Base-by-base conservation (phyloP, 2,797 vertebrate genomes). In the Adelosebastes latens region DNA sequence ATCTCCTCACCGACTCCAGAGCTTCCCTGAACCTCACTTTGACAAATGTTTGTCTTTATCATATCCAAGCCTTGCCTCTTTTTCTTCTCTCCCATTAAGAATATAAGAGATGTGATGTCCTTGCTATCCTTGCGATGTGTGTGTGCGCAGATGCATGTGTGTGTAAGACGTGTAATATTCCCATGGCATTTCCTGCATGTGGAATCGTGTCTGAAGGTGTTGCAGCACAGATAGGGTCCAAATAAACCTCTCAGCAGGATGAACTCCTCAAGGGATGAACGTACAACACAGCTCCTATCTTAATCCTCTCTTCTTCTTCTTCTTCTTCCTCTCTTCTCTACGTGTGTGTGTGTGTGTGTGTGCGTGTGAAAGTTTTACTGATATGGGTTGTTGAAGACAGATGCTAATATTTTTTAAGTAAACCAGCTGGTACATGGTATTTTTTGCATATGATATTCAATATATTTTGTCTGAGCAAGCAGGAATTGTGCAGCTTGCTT, bases 191-290 rank as follows among this genome's bases (percentile, higher is more conserved):
- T 42, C 46, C 66, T 67, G 61, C 36, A 14, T 55, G 12, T 70
- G 58, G 56, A 80, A 65, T 25, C 32, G 75, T 27, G 61, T 67
- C 8, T 59, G 61, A 69, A 65, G 55, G 60, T 59, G 59, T 42
- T 76, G 55, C 49, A 36, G 69, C 39, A 56, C 42, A 84, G 64
- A 82, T 77, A 58, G 10, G 10, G 20, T 56, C 27, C 22, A 62
- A 36, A 64, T 77, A 59, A 78, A 77, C 29, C 77, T 60, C 49
- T 62, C 29, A 73, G 72, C 59, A 85, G 46, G 56, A 72, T 60
- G 24, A 83, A 68, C 27, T 72, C 81, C 69, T 71, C 22, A 34
- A 34, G 60, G 78, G 55, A 67, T 59, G 32, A 76, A 76, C n/a
- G 8, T 36, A 65, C 39, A 72, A 56, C 73, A 39, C 60, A 59